Percentiles rank a stretch among this genome's conserved stretches.
These are phyloP conservation scores for Piprites chloris DNA, from an alignment of 2,113 vertebrate genomes.

Conservation along the genomic window DNA sequence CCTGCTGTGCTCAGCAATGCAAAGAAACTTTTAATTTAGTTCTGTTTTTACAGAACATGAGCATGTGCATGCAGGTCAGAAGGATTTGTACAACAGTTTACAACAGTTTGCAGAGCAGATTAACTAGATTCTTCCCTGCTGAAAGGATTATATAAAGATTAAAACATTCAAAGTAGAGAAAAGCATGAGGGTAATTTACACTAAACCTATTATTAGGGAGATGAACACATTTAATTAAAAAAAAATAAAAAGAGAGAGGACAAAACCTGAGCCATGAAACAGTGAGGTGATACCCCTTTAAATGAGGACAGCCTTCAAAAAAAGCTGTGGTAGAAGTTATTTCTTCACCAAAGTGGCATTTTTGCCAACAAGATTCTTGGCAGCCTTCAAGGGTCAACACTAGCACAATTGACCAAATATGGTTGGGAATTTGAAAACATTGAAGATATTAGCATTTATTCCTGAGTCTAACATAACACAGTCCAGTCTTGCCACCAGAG, in stretches of 20 bases:
- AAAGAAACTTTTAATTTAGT: neutral
- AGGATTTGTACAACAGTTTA: slow-evolving; percentile 28
- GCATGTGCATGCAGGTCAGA: neutral
- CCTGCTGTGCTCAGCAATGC: neutral
- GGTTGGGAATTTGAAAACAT: slow-evolving; percentile 78
- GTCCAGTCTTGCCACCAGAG: slow-evolving; percentile 70
- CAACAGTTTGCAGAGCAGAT: neutral
- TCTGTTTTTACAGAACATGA: neutral
- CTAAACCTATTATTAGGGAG: slow-evolving; percentile 20
- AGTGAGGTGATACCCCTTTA: slow-evolving; percentile 36
- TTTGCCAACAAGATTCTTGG: slow-evolving; percentile 78
- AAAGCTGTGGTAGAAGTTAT: slow-evolving; percentile 61
- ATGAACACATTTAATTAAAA: slow-evolving; percentile 25
- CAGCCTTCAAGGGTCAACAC: slow-evolving; percentile 55
- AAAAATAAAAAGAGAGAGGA: neutral
- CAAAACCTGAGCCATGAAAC: slow-evolving; percentile 3
- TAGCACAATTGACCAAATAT: slow-evolving; percentile 75
- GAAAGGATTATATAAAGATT: slow-evolving; percentile 47
- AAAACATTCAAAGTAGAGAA: slow-evolving; percentile 28
- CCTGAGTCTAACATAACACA: slow-evolving; percentile 74
- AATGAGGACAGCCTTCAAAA: slow-evolving; percentile 42
- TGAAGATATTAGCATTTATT: slow-evolving; percentile 73
- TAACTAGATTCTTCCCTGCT: slow-evolving; percentile 25
- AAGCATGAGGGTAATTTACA: slow-evolving; percentile 1
- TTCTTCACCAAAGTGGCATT: slow-evolving; percentile 75